Conservation (phyloP, 1,140 invertebrate genomes). For the Drosophila virilis region DNA sequence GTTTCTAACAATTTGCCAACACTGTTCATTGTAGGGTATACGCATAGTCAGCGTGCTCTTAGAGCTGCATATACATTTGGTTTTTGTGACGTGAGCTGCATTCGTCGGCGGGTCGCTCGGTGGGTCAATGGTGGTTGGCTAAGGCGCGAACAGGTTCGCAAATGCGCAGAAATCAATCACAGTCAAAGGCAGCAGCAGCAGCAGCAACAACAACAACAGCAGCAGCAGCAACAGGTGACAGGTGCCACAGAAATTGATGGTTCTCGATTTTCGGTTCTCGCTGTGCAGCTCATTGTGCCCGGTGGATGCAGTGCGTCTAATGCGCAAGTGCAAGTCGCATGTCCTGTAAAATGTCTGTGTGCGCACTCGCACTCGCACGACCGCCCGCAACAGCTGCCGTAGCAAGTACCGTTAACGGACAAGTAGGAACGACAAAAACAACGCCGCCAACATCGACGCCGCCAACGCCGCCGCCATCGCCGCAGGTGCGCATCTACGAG, state of each 20-base stretch:
- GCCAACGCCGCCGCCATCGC: conserved; percentile 62
- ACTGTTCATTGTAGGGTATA: neutral
- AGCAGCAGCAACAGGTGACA: conserved; percentile 14
- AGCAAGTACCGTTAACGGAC: conserved; percentile 26
- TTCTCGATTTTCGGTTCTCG: neutral
- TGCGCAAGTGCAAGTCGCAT: conserved; percentile 41
- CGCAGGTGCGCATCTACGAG: conserved; percentile 83
- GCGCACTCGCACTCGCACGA: conserved; percentile 61
- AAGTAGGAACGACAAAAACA: neutral
- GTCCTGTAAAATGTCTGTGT: conserved; percentile 78
- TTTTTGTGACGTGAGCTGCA: neutral
- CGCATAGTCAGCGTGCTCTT: neutral
- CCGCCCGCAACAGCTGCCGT: conserved; percentile 29
- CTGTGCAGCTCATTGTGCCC: neutral
- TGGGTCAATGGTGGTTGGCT: conserved; percentile 28
- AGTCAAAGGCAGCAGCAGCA: conserved; percentile 28
- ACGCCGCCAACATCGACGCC: neutral
- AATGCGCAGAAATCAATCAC: conserved; percentile 58
- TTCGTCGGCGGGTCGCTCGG: neutral
- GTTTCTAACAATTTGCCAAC: too few species aligned
- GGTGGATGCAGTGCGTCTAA: conserved; percentile 25
- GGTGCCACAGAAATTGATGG: neutral
- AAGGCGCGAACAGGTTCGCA: conserved; percentile 71
- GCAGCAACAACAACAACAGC: conserved; percentile 10
- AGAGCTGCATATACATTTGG: neutral